Evolutionary conservation across 2,797 vertebrate genomes (phyloP).

Genomic region (Oophaga sylvatica): DNA sequence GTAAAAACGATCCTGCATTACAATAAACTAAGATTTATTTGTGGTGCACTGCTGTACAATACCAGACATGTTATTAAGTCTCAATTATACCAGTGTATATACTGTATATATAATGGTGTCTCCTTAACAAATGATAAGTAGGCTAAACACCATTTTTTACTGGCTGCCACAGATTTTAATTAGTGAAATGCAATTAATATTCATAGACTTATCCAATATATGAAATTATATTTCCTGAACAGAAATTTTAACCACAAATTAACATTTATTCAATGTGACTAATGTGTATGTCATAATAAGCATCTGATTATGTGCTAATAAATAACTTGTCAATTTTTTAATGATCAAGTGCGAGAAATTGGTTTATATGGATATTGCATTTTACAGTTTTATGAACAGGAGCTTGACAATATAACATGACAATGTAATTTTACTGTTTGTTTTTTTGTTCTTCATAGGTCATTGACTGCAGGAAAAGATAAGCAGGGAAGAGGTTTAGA

Average conservation of each 20-base stretch:
- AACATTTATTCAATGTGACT: no score
- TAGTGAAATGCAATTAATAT: background rate
- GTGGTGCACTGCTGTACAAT: background rate
- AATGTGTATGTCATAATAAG: no score
- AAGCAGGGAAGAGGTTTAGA: background rate
- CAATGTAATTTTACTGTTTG: background rate
- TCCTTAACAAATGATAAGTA: background rate
- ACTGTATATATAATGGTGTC: no score
- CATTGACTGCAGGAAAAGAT: background rate
- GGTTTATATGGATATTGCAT: background rate
- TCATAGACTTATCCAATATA: background rate
- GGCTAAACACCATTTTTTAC: background rate
- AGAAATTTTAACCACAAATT: no score
- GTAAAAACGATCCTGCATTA: background rate
- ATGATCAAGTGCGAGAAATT: background rate
- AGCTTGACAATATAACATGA: background rate
- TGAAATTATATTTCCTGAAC: background rate
- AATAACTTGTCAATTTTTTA: background rate
- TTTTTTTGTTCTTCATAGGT: background rate
- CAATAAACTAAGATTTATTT: background rate
- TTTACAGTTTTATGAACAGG: background rate
- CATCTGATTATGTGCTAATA: no score
- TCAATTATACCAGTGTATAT: background rate
- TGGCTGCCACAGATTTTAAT: background rate
- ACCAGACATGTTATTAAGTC: background rate